Conservation (phyloP, 2,797 vertebrate species). For the Phaenicophaeus curvirostris region DNA sequence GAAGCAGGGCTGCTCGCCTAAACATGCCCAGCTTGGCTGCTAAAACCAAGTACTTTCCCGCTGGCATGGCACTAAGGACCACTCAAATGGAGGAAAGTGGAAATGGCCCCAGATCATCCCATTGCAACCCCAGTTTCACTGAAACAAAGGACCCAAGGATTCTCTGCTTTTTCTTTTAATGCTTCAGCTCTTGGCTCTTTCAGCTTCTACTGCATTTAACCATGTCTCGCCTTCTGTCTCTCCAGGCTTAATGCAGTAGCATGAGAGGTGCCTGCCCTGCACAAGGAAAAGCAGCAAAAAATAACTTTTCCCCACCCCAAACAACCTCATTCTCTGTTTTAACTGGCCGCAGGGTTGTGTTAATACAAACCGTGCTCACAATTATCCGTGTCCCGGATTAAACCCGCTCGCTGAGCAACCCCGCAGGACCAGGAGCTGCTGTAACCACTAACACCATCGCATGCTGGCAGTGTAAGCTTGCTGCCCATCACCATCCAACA, state of each 20-base stretch:
- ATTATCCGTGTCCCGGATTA: background rate
- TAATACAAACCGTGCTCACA: background rate
- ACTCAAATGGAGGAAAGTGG: background rate
- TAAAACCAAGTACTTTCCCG: background rate
- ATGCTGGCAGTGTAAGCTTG: accelerated
- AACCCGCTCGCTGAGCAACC: background rate
- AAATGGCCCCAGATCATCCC: background rate
- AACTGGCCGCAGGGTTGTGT: accelerated
- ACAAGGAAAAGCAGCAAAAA: background rate
- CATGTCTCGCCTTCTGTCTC: background rate
- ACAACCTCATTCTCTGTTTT: accelerated
- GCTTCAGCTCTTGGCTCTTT: background rate
- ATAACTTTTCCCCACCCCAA: background rate
- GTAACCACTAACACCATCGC: background rate
- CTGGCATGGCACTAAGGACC: too few species aligned
- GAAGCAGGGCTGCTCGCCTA: background rate
- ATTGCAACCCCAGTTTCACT: background rate
- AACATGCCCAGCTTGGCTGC: background rate
- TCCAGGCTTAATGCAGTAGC: accelerated
- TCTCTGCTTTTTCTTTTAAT: background rate
- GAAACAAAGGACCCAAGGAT: background rate
- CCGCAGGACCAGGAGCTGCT: background rate
- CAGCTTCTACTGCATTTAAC: background rate
- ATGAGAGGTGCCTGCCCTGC: background rate
- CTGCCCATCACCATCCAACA: background rate